Evolutionary conservation across 2,797 vertebrate species (phyloP), one percentile per base, ranked within the genome.

Genomic region (Mionectes olivaceus): DNA sequence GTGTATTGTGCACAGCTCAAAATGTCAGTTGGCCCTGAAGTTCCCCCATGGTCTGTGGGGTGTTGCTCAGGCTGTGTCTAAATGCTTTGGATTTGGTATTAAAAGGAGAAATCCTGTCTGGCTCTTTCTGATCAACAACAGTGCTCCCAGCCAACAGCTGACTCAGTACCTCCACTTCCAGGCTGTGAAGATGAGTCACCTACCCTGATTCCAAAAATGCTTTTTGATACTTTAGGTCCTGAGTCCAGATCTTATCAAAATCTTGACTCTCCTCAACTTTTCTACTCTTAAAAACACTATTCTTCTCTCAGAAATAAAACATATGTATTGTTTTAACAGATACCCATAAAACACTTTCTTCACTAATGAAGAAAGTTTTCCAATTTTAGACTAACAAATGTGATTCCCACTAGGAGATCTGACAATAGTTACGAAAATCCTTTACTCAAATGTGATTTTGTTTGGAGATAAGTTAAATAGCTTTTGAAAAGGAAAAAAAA

Each of bases 151-250:
- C 39, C 82, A 86, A 33, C 30, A 85, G 61, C 82, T 95, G 92
- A 91, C 76, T 93, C 89, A 92, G 47, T 73, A 71, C 27, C 46
- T 92, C 56, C 49, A 47, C 44, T 91, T 94, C 32, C 65, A 91
- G 65, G 41, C 79, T 89, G 17, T 3, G 12, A 68, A 65, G 50
- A 77, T 89, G 79, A 89, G 33, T 94, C 71, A 95, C 8, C 19
- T 56, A 61, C 10, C 7, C 33, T n/a, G 9, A 55, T 55, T 93
- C 35, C 33, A 84, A 84, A 35, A 74, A 7, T 0, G 1, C 1
- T 33, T 94, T 90, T 56, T 70, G 55, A 59, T 55, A 39, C 28
- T 67, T 90, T 47, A 67, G 33, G 23, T 70, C 50, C 13, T 24
- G 57, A 83, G 28, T 47, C n/a, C 49, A 78, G 49, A 65, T 83